Evolutionary conservation across 2,888 invertebrate species (phyloP), one percentile per base, ranked within the genome.

Genomic region (Apotomis betuletana): DNA sequence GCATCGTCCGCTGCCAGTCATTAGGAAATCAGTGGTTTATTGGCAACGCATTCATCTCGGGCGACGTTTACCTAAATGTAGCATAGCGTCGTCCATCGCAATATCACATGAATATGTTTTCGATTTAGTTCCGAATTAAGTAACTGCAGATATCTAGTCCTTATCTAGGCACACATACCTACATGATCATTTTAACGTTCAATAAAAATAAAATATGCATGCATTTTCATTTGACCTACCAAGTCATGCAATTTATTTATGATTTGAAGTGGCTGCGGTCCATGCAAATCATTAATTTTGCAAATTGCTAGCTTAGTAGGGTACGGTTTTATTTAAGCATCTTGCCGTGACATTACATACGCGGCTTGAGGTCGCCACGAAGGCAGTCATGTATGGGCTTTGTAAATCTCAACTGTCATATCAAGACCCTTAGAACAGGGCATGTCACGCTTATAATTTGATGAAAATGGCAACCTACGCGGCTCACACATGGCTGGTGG

Each of bases 301-400:
- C 76, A 81, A 82, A 84, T 81, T 81, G 76, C 77, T 60, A 67
- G 76, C 78, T 76, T 79, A 80, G 79, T 76, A 76, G 74, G 75
- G 27, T 27, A 27, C 2, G 2, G 27, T 27, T 27, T 27, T 2
- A 77, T 74, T 80, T 79, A 80, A 81, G 78, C 79, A 75, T 85
- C 84, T 86, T 83, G 83, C 88, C 88, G 83, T 90, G 90, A 90
- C 89, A 90, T 90, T 90, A 85, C 88, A 82, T 52, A 79, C 80
- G 81, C 78, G 78, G 77, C 76, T 77, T 85, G 83, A 89, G 90
- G 90, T 86, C 89, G 81, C 74, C 64, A 81, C 74, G 87, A 88
- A 89, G 89, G 88, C 80, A 87, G 86, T 83, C 88, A 80, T 87
- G 87, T 87, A 81, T 81, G 74, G 59, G 69, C 69, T 62, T 49